Evolutionary conservation across 2,113 vertebrate genomes (phyloP), one percentile per base, ranked within the genome.

Genomic region (Anguilla rostrata): DNA sequence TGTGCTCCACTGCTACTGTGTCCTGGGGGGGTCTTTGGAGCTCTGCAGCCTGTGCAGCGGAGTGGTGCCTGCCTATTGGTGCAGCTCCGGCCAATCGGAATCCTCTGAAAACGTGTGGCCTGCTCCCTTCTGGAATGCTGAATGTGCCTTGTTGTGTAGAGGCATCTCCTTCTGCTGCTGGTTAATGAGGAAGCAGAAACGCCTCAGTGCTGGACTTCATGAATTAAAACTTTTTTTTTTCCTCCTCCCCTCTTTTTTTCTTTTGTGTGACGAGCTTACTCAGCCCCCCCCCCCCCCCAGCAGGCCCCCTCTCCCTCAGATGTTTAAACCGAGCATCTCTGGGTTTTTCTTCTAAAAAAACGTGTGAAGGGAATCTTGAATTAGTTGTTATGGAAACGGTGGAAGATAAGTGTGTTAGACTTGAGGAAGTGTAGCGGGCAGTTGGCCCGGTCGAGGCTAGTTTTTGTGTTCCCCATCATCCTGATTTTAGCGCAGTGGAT

Each of bases 381-480:
- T 82, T 82, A 49, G 81, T 43, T 82, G 82, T 83, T 39, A 83
- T 83, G 82, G 82, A 83, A 83, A 57, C 53, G n/a, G 82, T 57
- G 53, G 46, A 39, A 34, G 22, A 8, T n/a, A 53, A 49, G 81
- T 49, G 63, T 83, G 29, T 56, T 34, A 83, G 53, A 60, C 20
- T 83, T 34, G 26, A n/a, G 41, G 26, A 49, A 26, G 6, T 46
- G 16, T 60, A 60, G 16, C 82, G 16, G 34, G 82, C 1, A 18
- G 20, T 83, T 57, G 29, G 29, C 46, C 46, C 12, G 39, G 78
- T 26, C 12, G 18, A 41, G 15, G 8, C 40, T 34, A 20, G 75
- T 39, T 29, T 8, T 34, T 3, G 75, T 39, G 8, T 39, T 66
- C 60, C 22, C 60, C 34, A 34, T 34, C 34, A 34, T 66, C 12